Evolutionary conservation across 2,888 invertebrate species (phyloP), one percentile per base, ranked within the genome.

Genomic region (Keiferia lycopersicella): DNA sequence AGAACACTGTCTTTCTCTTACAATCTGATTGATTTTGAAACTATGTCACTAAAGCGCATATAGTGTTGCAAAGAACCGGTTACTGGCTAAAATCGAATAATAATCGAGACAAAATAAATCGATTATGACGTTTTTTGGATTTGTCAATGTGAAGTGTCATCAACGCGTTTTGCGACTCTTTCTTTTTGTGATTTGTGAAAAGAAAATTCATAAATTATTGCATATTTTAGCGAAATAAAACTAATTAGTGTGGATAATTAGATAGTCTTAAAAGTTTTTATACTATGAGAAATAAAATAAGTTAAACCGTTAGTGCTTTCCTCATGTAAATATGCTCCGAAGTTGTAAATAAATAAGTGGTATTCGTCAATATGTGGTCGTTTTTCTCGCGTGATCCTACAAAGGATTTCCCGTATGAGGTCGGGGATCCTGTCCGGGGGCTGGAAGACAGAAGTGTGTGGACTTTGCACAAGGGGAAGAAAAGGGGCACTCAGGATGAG

Each of bases 341-440:
- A 75, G 56, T 81, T 77, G 80, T 86, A 83, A 87, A 83, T 83
- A 85, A 74, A 75, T 76, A 74, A 74, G 70, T 60, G 51, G n/a
- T 45, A 30, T 20, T 34, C 38, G 34, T 60, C 79, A 93, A 81
- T 76, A 99, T 99, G 98, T 99, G 98, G 98, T 98, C 98, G 75
- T 97, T 98, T 93, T 99, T 98, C 87, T 97, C 98, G 71, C 95
- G 98, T 83, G 98, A 98, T 94, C 97, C 98, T 63, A 95, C 96
- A 63, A 98, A 98, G 92, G 98, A 98, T 87, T 98, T 99, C 86
- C 96, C 96, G 62, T 99, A 97, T 85, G 98, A 98, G 84, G 95
- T 98, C 71, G 96, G 96, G 62, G 98, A 98, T 82, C 94, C 94
- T 68, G 94, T 98, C 64, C 84, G 92, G 65, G 94, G 95, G 58